Percentiles rank a stretch among this genome's conserved stretches.
phyloP scores from a whole-genome alignment of 1,140 invertebrate species.

The Mesaphorura yosii region DNA sequence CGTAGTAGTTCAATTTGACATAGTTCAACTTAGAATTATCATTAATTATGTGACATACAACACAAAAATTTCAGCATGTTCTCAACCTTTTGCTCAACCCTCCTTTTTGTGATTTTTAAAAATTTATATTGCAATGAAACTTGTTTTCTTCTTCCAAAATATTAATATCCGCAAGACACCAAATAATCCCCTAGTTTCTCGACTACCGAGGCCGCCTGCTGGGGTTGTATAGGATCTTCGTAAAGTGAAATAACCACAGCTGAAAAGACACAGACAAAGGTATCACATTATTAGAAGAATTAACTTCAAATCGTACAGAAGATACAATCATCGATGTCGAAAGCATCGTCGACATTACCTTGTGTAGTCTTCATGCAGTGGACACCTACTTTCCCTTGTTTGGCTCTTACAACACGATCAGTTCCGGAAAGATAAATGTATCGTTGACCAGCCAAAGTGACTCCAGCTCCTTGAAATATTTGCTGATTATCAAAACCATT shows the following conservation, averaged over 20 bases:
- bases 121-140: neutral
- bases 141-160: neutral
- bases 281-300: neutral
- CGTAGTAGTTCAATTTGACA: no score
- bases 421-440: slow-evolving; percentile 87
- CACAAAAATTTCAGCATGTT: neutral
- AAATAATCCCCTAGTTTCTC: slow-evolving; percentile 92
- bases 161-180: slow-evolving; percentile 81
- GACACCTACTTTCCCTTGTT: slow-evolving; percentile 77
- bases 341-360: slow-evolving; percentile 44
- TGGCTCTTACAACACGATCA: slow-evolving; percentile 79
- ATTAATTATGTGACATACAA: no score
- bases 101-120: slow-evolving; percentile 16
- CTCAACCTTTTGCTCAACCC: neutral
- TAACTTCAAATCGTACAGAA: neutral
- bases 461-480: slow-evolving; percentile 67
- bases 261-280: slow-evolving; percentile 42
- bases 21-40: no score
- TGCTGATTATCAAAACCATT: slow-evolving; percentile 75
- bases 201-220: slow-evolving; percentile 84
- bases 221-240: slow-evolving; percentile 85
- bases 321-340: slow-evolving; percentile 8
- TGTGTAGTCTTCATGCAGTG: slow-evolving; percentile 90
- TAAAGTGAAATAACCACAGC: slow-evolving; percentile 83
- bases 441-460: slow-evolving; percentile 74